phyloP scores from a whole-genome alignment of 2,888 invertebrate genomes.

The Limnephilus lunatus region DNA sequence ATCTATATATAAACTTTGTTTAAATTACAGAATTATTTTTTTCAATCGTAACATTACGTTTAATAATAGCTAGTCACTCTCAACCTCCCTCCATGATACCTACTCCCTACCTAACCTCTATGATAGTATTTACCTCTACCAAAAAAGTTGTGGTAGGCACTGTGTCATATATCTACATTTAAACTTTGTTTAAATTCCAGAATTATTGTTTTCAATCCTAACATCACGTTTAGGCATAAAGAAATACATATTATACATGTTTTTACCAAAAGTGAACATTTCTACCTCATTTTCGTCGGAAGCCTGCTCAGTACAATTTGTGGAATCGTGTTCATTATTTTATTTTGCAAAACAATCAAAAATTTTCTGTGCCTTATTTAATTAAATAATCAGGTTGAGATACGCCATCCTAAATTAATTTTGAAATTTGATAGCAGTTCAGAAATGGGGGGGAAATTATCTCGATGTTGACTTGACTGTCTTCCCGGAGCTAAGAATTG shows the following conservation, averaged over 20 bases:
- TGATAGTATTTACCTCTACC: too few species aligned
- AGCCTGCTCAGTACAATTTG: not conserved
- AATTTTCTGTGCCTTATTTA: slow-evolving; percentile 2
- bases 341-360: slow-evolving; percentile 36
- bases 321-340: slow-evolving; percentile 25
- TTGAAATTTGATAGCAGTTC: slow-evolving; percentile 60
- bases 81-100: too few species aligned
- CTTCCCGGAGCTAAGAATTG: slow-evolving; percentile 50
- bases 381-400: slow-evolving; percentile 33
- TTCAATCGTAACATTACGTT: not conserved
- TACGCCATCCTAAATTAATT: slow-evolving; percentile 59
- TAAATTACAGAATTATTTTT: not conserved
- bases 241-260: not conserved
- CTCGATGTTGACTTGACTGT: slow-evolving; percentile 58
- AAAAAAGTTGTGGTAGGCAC: too few species aligned
- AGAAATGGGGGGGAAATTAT: slow-evolving; percentile 52
- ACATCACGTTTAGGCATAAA: not conserved
- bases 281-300: not conserved
- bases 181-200: not conserved
- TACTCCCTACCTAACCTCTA: too few species aligned
- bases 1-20: not conserved
- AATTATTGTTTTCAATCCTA: not conserved
- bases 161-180: too few species aligned
- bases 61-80: not conserved
- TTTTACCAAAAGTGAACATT: not conserved